phyloP scores from a whole-genome alignment of 2,113 vertebrate species.

The Oncorhynchus gorbuscha region DNA sequence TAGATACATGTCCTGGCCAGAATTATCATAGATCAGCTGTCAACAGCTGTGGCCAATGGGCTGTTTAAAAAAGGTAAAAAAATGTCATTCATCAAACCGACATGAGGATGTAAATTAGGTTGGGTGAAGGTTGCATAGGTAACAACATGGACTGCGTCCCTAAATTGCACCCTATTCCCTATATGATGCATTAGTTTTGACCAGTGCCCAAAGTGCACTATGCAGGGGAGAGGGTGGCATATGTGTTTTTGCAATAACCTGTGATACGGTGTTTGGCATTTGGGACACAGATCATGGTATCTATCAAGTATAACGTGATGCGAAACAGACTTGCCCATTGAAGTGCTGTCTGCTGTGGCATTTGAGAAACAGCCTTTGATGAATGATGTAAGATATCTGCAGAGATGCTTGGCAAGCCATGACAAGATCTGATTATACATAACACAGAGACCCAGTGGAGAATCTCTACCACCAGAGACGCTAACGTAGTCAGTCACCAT shows the following conservation, averaged over 20 bases:
- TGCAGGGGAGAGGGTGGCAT: too few relatives aligned
- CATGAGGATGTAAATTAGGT: not conserved
- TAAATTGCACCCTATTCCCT: too few relatives aligned
- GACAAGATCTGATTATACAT: not conserved
- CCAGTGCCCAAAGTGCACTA: too few relatives aligned
- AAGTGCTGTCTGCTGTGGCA: not conserved
- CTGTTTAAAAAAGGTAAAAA: not conserved
- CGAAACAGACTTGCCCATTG: not conserved
- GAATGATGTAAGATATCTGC: not conserved
- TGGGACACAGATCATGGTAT: too few relatives aligned
- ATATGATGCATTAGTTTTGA: too few relatives aligned
- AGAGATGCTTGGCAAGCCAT: not conserved
- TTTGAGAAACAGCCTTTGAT: not conserved
- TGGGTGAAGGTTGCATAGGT: too few relatives aligned
- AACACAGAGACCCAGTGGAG: not conserved
- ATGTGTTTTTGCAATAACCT: too few relatives aligned
- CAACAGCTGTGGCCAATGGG: constrained; percentile 1
- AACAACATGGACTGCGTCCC: too few relatives aligned
- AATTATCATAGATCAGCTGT: not conserved
- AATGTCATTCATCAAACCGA: not conserved
- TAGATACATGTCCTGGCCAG: not conserved
- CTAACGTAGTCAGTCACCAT: not conserved
- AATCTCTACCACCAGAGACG: not conserved
- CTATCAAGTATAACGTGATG: not conserved
- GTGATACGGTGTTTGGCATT: too few relatives aligned